Evolutionary conservation across 1,140 invertebrate genomes (phyloP), one percentile per base, ranked within the genome.

Genomic region (Drosophila nikananu): DNA sequence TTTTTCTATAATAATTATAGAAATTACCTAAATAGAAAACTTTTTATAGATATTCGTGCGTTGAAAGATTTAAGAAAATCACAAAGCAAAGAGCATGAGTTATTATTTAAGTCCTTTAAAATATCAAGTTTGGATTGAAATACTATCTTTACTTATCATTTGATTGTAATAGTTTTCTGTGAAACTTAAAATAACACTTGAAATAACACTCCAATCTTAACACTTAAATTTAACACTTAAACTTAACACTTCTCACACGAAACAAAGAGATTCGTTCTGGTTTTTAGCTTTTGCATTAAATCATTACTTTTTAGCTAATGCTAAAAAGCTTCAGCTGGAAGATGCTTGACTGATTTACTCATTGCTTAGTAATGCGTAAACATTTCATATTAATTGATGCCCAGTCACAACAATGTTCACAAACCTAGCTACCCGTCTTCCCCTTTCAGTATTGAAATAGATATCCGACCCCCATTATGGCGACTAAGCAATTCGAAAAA

Each of bases 281-380:
- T 5, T 7, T 7, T 5, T 15, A 21, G 5, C 57, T n/a, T 49
- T 17, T 30, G 13, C 15, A 23, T 21, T 61, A n/a, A 58, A 25
- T 37, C n/a, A 62, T 37, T 46, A 9, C 7, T n/a, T 27, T 19
- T n/a, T 44, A 37, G 9, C n/a, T 44, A 19, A 12, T 35, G n/a
- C n/a, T 49, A 27, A 44, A 44, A 48, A 35, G n/a, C n/a, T 27
- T 37, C 3, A 72, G 12, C 27, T 25, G 12, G 9, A 5, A 27
- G 52, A 58, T 60, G 60, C 60, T 41, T 59, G 67, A 76, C 65
- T 87, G 60, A 54, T 46, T 80, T 79, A 63, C 61, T 61, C 73
- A 79, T 72, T 81, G 81, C 57, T 70, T 23, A 81, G 62, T 58
- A 70, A 81, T 87, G 86, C 81, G 77, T 75, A 65, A 68, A 72